Evolutionary conservation across 1,140 invertebrate species (phyloP), one percentile per base, ranked within the genome.

Genomic region (Tetramorium simillimum): DNA sequence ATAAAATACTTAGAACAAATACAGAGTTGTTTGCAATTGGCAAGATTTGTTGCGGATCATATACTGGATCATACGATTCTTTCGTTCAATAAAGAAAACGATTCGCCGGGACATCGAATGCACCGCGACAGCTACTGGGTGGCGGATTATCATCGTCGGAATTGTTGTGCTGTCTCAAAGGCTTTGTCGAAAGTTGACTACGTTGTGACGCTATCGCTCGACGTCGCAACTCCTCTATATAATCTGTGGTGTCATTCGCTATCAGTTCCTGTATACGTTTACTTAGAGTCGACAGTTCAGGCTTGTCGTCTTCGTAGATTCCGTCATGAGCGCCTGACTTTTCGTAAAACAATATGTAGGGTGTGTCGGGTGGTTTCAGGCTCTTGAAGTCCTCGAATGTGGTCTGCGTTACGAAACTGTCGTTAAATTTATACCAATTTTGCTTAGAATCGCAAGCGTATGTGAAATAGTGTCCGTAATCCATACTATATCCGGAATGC

Each of bases 401-500:
- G 0, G 96, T 96, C 28, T 94, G 94, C 0, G 96, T 96, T 0
- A 98, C 97, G 3, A 96, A 94, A 75, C 96, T 97, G 88, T 98
- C 98, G 91, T 98, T 98, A 91, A 98, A 98, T 87, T 97, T 96
- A 92, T 97, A 98, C 98, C 98, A 98, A 86, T 95, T 96, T 2
- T 96, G 95, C 28, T 96, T 95, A 4, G 94, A 94, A 92, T 97
- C 97, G 43, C 97, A 96, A 0, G 97, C 97, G 89, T 98, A 97
- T 0, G 97, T 98, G 91, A 98, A 98, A 93, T 99, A 98, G 93
- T 99, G 98, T 0, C 98, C 98, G 6, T 97, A 97, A 92, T 98
- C 97, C 88, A 98, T 96, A 58, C 97, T 97, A 16, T 96, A 96
- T 2, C 98, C 98, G 0, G 97, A 97, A 93, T 99, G 98, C 0